Evolutionary conservation across 1,140 invertebrate species (phyloP).

Genomic region (Drosophila kurseongensis): DNA sequence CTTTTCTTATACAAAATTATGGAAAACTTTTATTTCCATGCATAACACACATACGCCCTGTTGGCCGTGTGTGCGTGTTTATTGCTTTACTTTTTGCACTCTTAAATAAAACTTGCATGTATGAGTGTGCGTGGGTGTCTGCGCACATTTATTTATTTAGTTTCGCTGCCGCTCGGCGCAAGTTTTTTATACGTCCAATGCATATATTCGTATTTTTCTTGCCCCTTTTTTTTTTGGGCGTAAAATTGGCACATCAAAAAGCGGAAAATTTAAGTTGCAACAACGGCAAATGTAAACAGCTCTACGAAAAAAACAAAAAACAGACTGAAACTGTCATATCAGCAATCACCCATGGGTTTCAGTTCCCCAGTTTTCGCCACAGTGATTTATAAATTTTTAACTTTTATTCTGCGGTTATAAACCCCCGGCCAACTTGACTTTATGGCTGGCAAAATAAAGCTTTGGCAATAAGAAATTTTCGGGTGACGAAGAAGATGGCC

Average conservation of each 20-base stretch:
- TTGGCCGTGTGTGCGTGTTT: slow-evolving; percentile 51
- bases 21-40: slow-evolving; percentile 81
- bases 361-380: not conserved
- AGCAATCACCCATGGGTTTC: slow-evolving; percentile 13
- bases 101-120: slow-evolving; percentile 58
- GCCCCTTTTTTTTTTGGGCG: slow-evolving; percentile 43
- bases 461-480: slow-evolving; percentile 22
- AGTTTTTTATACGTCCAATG: slow-evolving; percentile 34
- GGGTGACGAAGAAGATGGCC: slow-evolving; percentile 12
- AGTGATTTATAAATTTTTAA: slow-evolving; percentile 51
- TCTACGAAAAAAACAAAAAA: slow-evolving; percentile 14
- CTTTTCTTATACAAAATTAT: slow-evolving; percentile 83
- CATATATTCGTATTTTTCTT: slow-evolving; percentile 10
- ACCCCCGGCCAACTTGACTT: slow-evolving; percentile 19
- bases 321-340: slow-evolving; percentile 14
- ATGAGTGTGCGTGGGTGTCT: slow-evolving; percentile 32
- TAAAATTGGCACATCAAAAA: slow-evolving; percentile 75
- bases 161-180: slow-evolving; percentile 62
- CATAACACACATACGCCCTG: slow-evolving; percentile 64
- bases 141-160: slow-evolving; percentile 75
- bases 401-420: slow-evolving; percentile 45
- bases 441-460: slow-evolving; percentile 36
- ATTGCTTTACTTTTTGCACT: slow-evolving; percentile 74
- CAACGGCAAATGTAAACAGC: slow-evolving; percentile 25
- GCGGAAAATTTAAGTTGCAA: slow-evolving; percentile 62